These are phyloP conservation scores for Poecilia velifera DNA, from an alignment of 2,797 vertebrate genomes.

Conservation along the genomic window DNA sequence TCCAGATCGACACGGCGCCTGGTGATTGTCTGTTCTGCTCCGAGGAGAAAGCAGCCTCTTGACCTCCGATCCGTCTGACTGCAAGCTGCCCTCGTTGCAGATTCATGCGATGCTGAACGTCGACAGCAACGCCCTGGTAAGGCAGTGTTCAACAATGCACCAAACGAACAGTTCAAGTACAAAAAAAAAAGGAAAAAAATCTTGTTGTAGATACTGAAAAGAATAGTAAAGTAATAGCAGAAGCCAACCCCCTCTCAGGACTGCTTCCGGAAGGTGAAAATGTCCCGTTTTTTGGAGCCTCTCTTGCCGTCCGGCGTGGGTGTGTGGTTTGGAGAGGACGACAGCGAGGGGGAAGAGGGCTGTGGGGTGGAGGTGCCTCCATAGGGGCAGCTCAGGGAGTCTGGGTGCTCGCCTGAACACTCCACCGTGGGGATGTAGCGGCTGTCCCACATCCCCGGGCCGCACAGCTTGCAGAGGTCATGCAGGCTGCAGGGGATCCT, in stretches of 20 bases:
- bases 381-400: conserved; percentile 92
- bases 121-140: conserved; percentile 53
- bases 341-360: conserved; percentile 72
- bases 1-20: conserved; percentile 45
- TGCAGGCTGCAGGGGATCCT: conserved; percentile 96
- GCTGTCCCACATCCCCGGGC: conserved; percentile 98
- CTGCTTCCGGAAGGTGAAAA: conserved; percentile 92
- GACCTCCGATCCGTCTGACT: conserved; percentile 25
- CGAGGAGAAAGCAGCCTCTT: conserved; percentile 40
- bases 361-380: conserved; percentile 86
- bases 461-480: conserved; percentile 93
- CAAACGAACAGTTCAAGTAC: conserved; percentile 39
- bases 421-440: conserved; percentile 96
- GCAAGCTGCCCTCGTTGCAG: conserved; percentile 27
- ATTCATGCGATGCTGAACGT: conserved; percentile 32
- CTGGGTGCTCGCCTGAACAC: conserved; percentile 91
- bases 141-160: conserved; percentile 72
- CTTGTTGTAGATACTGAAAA: conserved; percentile 40
- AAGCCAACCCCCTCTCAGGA: conserved; percentile 65
- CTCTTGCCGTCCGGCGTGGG: conserved; percentile 81
- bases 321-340: conserved; percentile 65
- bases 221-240: conserved; percentile 6
- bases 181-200: conserved; percentile 38
- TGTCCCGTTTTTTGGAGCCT: conserved; percentile 85
- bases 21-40: conserved; percentile 65